Base-by-base conservation (phyloP, 2,888 invertebrate species). In the Linnaemya tessellans region DNA sequence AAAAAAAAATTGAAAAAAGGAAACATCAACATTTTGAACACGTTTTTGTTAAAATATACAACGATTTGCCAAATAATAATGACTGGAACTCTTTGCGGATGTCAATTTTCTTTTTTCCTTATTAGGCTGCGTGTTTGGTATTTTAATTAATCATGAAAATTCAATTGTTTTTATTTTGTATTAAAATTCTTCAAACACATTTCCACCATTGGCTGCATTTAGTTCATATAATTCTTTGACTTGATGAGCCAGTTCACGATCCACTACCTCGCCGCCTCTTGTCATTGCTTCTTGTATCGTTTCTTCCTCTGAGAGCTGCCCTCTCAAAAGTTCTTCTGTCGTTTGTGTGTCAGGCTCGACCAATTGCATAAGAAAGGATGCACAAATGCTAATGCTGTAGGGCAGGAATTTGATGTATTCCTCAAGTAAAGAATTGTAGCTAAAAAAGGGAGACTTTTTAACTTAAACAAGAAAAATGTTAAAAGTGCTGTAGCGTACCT, bases 341-440 rank as follows among this genome's bases (percentile, higher is more conserved):
- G 88, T 74, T 3, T 65, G 5, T 1, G 2, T 0, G 1, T 60
- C 64, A 0, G 92, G 91, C 0, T 87, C 89, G 0, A 90, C 89
- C 0, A 92, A 78, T 0, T 62, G 75, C 80, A 87, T 86, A 0
- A 93, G 87, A 58, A 93, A 92, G 18, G 79, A 87, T 4, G 87
- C 43, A 0, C 90, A 87, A 1, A 91, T 90, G 0, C 71, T 51
- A 9, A 89, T 80, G 35, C 89, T 87, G 67, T 89, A 90, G 0
- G 92, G 91, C 54, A 91, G 71, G 30, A 89, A 89, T 5, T 87
- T 88, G 1, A 90, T 88, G 73, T 92, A 93, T 86, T 93, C 92
- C 71, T 89, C 88, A 0, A 92, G 83, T 35, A 93, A 86, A 8
- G 81, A 82, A 3, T 89, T 86, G 5, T 89, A 88, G 46, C 92